Conservation (phyloP, 2,888 invertebrate genomes). For the Cremastobaeus sp. region DNA sequence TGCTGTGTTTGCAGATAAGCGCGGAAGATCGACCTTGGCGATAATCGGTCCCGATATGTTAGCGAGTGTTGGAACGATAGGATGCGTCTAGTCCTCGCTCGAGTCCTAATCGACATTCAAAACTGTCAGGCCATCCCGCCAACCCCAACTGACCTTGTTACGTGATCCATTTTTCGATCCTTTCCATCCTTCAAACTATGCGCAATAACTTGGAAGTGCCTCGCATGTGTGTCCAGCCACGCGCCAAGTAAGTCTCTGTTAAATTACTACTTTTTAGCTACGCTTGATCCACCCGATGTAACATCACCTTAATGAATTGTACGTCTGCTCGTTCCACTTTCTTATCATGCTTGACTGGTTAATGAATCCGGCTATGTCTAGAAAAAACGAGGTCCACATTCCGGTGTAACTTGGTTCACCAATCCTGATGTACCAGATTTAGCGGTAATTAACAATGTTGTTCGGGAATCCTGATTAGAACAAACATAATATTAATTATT, state of each 20-base stretch:
- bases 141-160: slow-evolving; percentile 16
- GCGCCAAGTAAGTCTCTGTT: slow-evolving; percentile 60
- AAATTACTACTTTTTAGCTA: slow-evolving; percentile 54
- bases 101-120: slow-evolving; percentile 48
- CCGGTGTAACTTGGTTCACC: background rate
- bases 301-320: slow-evolving; percentile 51
- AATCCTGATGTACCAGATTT: slow-evolving; percentile 35
- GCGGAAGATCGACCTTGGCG: slow-evolving; percentile 61
- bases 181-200: slow-evolving; percentile 31
- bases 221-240: slow-evolving; percentile 61
- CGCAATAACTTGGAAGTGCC: slow-evolving; percentile 57
- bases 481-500: background rate
- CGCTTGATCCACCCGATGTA: slow-evolving; percentile 42
- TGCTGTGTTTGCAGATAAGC: slow-evolving; percentile 62
- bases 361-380: slow-evolving; percentile 48
- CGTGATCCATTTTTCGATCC: slow-evolving; percentile 26
- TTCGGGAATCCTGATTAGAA: slow-evolving; percentile 8
- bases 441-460: slow-evolving; percentile 42
- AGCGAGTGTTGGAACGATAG: slow-evolving; percentile 64
- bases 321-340: slow-evolving; percentile 50
- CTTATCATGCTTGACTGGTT: slow-evolving; percentile 56
- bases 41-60: slow-evolving; percentile 64
- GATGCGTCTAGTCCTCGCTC: slow-evolving; percentile 53
- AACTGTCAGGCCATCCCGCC: slow-evolving; percentile 18
- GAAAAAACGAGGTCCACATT: slow-evolving; percentile 33